These are phyloP conservation scores for Myripristis jacobus DNA, from an alignment of 2,797 vertebrate genomes.

Conservation along the genomic window DNA sequence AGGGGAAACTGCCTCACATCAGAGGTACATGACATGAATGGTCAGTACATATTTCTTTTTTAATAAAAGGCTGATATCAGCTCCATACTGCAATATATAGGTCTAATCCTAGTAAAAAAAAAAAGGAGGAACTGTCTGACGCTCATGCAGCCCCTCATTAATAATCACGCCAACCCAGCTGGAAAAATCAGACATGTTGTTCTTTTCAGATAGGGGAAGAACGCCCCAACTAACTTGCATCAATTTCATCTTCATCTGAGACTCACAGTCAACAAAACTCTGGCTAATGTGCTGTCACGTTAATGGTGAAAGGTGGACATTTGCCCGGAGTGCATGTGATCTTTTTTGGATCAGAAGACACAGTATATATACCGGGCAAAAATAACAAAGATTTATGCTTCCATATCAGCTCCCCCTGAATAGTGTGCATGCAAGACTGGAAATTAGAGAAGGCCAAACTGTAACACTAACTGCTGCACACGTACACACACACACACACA, in stretches of 20 bases:
- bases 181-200: conserved; percentile 60
- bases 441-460: too few species aligned
- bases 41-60: conserved; percentile 24
- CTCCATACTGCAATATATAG: background rate
- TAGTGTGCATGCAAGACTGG: too few species aligned
- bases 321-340: background rate
- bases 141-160: conserved; percentile 31
- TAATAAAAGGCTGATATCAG: conserved; percentile 1
- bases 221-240: conserved; percentile 43
- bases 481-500: too few species aligned
- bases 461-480: too few species aligned
- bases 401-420: too few species aligned
- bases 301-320: conserved; percentile 7
- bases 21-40: conserved; percentile 9
- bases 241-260: conserved; percentile 49
- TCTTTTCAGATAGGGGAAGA: conserved; percentile 49
- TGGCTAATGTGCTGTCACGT: conserved; percentile 21
- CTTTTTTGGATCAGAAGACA: too few species aligned
- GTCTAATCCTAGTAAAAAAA: too few species aligned
- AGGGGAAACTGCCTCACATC: background rate
- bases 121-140: conserved; percentile 19
- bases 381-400: too few species aligned
- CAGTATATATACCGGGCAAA: too few species aligned
- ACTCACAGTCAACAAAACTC: conserved; percentile 9
- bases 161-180: conserved; percentile 56